Percentiles rank a stretch among this genome's conserved stretches.
Conservation (phyloP, 2,888 invertebrate genomes). For the Pyralis farinalis region DNA sequence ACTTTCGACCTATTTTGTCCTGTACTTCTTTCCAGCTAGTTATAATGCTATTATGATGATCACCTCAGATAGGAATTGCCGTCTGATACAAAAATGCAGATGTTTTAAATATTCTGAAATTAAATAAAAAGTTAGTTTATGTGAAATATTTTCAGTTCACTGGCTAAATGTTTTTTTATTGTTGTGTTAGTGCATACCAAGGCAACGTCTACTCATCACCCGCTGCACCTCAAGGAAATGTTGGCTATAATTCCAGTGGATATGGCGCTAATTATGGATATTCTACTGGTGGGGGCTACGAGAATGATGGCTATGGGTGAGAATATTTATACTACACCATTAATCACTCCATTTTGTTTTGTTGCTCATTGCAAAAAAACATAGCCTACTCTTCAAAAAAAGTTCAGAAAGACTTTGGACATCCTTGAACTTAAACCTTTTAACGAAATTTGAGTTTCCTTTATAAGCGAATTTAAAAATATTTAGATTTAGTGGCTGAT, state of each 20-base stretch:
- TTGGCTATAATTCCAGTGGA: conserved; percentile 54
- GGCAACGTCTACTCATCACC: conserved; percentile 54
- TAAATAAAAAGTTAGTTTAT: neutral
- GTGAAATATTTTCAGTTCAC: no score
- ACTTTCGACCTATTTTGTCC: no score
- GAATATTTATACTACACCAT: conserved; percentile 17
- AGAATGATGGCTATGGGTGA: conserved; percentile 66
- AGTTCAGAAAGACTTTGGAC: no score
- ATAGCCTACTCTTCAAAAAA: no score
- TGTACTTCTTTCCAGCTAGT: no score
- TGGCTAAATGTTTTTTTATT: neutral
- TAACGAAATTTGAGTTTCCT: no score
- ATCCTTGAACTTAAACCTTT: no score
- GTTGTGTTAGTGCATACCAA: conserved; percentile 53
- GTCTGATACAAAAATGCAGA: conserved; percentile 74
- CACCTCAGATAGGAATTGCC: conserved; percentile 71
- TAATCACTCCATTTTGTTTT: no score
- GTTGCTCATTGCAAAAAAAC: no score
- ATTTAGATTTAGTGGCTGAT: no score
- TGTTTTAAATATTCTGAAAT: conserved; percentile 50
- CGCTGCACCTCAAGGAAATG: conserved; percentile 40
- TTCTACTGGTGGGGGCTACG: conserved; percentile 56
- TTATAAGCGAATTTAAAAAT: no score
- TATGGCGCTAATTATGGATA: conserved; percentile 63
- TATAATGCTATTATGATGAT: no score